Base-by-base conservation (phyloP, 64 coral and sea anemone genomes). In the Pocillopora damicornis region DNA sequence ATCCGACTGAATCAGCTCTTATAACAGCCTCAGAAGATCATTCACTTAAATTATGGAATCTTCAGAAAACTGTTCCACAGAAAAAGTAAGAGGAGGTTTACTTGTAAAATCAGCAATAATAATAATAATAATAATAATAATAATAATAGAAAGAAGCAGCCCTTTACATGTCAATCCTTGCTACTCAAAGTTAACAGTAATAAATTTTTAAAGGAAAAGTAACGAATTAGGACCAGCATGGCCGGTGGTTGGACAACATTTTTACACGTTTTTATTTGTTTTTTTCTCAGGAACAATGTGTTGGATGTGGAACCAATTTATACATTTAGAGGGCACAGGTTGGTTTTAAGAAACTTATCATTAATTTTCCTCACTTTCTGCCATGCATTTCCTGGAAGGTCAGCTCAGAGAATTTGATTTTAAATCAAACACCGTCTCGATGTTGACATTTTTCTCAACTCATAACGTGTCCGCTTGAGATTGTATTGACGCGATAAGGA, bases 241-340 rank as follows among this genome's bases (percentile, higher is more conserved):
- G 42, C 42, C 7, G 42, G 4, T 64, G 23, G 66, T 63, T 58
- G 56, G 5, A 15, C 6, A 64, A 15, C 36, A 34, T 11, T 30
- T 16, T 57, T 61, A 20, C 22, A 61, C 76, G 12, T 13, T 25
- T 23, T 16, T 87, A 60, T 88, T 87, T 25, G 60, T 59, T 16
- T 13, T 76, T 67, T 68, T 22, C 73, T 61, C 51, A 99, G 97
- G 86, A 95, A 93, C 74, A 99, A 90, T 89, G 87, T 95, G 18
- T 62, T 95, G 34, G 97, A 99, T 95, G 93, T 99, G 30, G 97
- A 99, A 88, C 97, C 97, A 86, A 99, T 99, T 51, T 95, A 99
- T 79, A 95, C 93, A 8, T 99, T 99, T 66, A 86, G 97, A 86
- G 97, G 97, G 2, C 97, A 99, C 88, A 99, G 93, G 97, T 99